Conservation (phyloP, 2,888 invertebrate species). For the Lordiphosa andalusiaca region DNA sequence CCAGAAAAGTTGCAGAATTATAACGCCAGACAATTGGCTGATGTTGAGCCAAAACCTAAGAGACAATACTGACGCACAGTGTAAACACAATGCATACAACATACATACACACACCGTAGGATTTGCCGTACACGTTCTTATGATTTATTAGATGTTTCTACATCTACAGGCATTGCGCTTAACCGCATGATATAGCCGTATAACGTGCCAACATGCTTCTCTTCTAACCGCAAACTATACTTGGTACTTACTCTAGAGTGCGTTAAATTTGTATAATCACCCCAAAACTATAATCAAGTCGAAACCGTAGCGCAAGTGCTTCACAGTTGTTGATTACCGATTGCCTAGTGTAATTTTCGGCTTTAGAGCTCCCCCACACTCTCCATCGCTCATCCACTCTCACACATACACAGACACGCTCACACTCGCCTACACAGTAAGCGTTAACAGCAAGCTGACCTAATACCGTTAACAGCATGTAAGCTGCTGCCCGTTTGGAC, state of each 20-base stretch:
- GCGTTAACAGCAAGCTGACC: conserved; percentile 32
- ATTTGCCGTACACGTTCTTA: not conserved
- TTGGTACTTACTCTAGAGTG: conserved; percentile 14
- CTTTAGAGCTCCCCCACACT: conserved; percentile 51
- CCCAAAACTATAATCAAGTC: conserved; percentile 13
- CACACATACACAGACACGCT: conserved; percentile 7
- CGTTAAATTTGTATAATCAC: conserved; percentile 6
- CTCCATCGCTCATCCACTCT: conserved; percentile 4
- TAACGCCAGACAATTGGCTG: no score
- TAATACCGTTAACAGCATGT: conserved; percentile 47
- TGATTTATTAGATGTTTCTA: conserved; percentile 3
- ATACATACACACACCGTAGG: conserved; percentile 1
- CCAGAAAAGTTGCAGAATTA: no score
- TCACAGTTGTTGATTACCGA: conserved; percentile 23
- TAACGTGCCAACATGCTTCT: conserved; percentile 2
- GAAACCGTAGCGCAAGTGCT: conserved; percentile 22
- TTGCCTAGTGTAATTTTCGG: conserved; percentile 30
- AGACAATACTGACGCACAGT: no score
- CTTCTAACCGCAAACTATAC: conserved; percentile 8
- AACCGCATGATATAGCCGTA: conserved; percentile 1
- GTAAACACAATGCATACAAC: conserved; percentile 10
- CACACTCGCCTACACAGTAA: conserved; percentile 20
- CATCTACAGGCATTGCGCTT: conserved; percentile 1
- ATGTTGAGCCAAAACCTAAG: no score
- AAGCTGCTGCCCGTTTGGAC: conserved; percentile 44